Evolutionary conservation across 2,888 invertebrate genomes (phyloP).

Genomic region (Argyra leucocephala): DNA sequence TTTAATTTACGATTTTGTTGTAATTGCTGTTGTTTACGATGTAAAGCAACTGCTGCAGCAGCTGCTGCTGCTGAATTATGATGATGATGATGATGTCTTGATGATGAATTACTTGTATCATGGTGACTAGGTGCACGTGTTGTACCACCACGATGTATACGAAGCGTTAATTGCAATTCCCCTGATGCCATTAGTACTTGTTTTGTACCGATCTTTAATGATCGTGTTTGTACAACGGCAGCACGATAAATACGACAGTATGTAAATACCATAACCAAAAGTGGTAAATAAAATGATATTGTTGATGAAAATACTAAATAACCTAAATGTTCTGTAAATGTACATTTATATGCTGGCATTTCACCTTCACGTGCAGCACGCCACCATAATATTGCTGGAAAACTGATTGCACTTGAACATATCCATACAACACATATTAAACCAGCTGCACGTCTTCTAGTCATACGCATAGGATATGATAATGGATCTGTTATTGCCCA

Average conservation of each 20-base stretch:
- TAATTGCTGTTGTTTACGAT: slow-evolving; percentile 29
- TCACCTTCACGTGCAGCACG: slow-evolving; percentile 73
- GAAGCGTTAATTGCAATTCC: slow-evolving; percentile 75
- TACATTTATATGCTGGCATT: slow-evolving; percentile 77
- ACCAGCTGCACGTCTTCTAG: slow-evolving; percentile 70
- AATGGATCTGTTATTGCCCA: slow-evolving; percentile 99
- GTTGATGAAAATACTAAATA: slow-evolving; percentile 96
- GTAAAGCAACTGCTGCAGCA: slow-evolving; percentile 41
- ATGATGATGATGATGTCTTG: slow-evolving; percentile 15
- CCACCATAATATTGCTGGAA: slow-evolving; percentile 97
- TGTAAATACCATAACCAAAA: slow-evolving; percentile 96
- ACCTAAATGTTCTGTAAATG: slow-evolving; percentile 91
- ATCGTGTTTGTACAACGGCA: slow-evolving; percentile 83
- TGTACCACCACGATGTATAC: slow-evolving; percentile 87
- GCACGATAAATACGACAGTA: slow-evolving; percentile 93
- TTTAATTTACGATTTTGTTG: not conserved
- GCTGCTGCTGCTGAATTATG: slow-evolving; percentile 35
- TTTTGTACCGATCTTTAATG: slow-evolving; percentile 83
- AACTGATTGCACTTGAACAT: slow-evolving; percentile 92
- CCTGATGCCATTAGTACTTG: slow-evolving; percentile 78
- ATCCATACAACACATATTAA: slow-evolving; percentile 93
- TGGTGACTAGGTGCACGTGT: slow-evolving; percentile 49
- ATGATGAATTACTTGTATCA: slow-evolving; percentile 5
- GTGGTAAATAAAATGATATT: slow-evolving; percentile 93
- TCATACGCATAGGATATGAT: slow-evolving; percentile 92